Conservation (phyloP, 2,113 vertebrate species). For the Dicerorhinus sumatrensis region DNA sequence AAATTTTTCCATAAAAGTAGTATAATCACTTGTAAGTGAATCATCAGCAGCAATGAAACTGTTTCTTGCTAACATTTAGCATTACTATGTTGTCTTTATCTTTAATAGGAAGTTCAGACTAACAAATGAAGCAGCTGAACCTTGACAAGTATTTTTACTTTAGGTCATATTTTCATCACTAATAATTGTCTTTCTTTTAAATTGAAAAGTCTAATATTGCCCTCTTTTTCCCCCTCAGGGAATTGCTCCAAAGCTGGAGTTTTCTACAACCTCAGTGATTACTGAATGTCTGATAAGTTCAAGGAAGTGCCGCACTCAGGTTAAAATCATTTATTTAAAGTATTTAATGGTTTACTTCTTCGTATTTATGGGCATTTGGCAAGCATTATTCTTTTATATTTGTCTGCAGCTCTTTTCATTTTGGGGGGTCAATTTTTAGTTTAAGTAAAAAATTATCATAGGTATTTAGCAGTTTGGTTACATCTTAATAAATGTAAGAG, state of each 20-base stretch:
- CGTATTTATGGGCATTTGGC: slow-evolving; percentile 70
- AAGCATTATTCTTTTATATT: slow-evolving; percentile 58
- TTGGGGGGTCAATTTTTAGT: background rate
- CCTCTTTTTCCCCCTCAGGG: slow-evolving; percentile 88
- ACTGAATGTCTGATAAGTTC: slow-evolving; percentile 91
- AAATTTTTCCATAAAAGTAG: slow-evolving; percentile 85
- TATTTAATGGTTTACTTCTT: slow-evolving; percentile 81
- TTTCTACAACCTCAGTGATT: slow-evolving; percentile 94
- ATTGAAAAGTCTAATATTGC: slow-evolving; percentile 85
- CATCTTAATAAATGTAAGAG: slow-evolving; percentile 79
- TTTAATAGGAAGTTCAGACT: slow-evolving; percentile 86
- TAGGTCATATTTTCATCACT: slow-evolving; percentile 75
- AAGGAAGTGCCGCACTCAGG: slow-evolving; percentile 88
- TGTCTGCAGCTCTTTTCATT: slow-evolving; percentile 68
- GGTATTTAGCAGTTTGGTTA: slow-evolving; percentile 81
- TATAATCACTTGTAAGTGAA: slow-evolving; percentile 86
- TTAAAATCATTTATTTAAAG: slow-evolving; percentile 82
- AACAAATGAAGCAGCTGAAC: slow-evolving; percentile 84
- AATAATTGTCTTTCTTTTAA: slow-evolving; percentile 71
- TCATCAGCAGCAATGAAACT: slow-evolving; percentile 87
- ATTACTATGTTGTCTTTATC: slow-evolving; percentile 86
- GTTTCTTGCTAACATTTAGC: slow-evolving; percentile 87
- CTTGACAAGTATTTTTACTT: slow-evolving; percentile 85
- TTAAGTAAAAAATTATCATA: slow-evolving; percentile 75
- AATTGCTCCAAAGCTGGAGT: slow-evolving; percentile 96